Percentiles rank a stretch among this genome's conserved stretches.
phyloP scores from a whole-genome alignment of 2,797 vertebrate species.

The Graptemys geographica region DNA sequence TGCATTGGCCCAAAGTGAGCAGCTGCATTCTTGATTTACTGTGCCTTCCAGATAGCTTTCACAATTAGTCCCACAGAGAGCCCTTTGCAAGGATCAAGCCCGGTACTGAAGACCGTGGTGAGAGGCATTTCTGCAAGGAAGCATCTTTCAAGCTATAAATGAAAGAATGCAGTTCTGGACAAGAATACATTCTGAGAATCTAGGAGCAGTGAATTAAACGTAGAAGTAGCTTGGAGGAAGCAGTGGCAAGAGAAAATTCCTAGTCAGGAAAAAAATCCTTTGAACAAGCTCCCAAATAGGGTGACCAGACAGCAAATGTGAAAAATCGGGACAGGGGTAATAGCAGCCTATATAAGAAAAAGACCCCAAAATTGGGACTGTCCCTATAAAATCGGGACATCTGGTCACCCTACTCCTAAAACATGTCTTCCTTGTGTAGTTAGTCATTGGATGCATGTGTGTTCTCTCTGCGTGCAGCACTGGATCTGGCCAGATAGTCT shows the following conservation, averaged over 20 bases:
- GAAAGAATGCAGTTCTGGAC: background rate
- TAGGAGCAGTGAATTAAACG: background rate
- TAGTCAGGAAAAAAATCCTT: background rate
- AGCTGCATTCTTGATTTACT: background rate
- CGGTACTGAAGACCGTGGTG: background rate
- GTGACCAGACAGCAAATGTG: no score
- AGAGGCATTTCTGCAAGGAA: background rate
- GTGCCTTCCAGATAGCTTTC: background rate
- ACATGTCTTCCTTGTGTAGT: no score
- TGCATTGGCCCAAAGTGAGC: background rate
- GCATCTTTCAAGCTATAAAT: no score
- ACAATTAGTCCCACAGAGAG: background rate
- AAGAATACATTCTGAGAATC: background rate
- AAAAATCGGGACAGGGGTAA: no score
- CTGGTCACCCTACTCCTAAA: no score
- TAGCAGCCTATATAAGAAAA: no score
- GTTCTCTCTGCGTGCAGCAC: no score
- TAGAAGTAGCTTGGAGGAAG: background rate
- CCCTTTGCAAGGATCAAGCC: background rate
- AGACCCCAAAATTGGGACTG: no score
- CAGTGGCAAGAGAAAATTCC: background rate
- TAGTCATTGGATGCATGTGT: no score
- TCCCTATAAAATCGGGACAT: no score
- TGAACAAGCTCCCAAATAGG: background rate
- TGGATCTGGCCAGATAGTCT: no score